Conservation (phyloP, 1,140 invertebrate genomes). For the Bicyclus anynana region DNA sequence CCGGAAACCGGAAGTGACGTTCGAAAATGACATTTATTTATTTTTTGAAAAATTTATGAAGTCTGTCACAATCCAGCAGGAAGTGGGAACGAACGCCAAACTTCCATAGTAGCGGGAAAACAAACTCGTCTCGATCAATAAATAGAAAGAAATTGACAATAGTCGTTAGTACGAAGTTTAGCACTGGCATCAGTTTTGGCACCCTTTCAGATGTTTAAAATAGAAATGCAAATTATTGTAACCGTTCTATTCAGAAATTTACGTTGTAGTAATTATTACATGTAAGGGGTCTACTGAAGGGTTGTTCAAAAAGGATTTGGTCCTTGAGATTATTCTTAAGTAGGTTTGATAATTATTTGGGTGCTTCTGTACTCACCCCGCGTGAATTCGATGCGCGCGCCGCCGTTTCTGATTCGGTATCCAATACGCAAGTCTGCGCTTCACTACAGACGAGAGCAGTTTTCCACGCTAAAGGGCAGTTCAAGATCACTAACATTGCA, state of each 20-base stretch:
- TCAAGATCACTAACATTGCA: slow-evolving; percentile 69
- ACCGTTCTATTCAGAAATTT: not conserved
- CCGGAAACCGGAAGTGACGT: too few relatives aligned
- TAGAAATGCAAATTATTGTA: slow-evolving; percentile 30
- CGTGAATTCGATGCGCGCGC: slow-evolving; percentile 58
- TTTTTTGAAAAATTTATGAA: too few relatives aligned
- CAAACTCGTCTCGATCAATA: too few relatives aligned
- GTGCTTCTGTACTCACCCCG: slow-evolving; percentile 42
- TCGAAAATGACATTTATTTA: too few relatives aligned
- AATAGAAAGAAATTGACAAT: too few relatives aligned
- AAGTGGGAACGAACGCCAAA: too few relatives aligned
- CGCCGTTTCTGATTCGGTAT: slow-evolving; percentile 44
- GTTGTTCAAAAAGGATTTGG: not conserved
- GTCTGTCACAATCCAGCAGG: too few relatives aligned
- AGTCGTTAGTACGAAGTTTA: too few relatives aligned
- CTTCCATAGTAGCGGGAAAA: too few relatives aligned
- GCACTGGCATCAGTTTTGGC: slow-evolving; percentile 45
- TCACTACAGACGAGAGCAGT: slow-evolving; percentile 51
- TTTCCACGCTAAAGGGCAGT: slow-evolving; percentile 69
- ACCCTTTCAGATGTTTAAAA: slow-evolving; percentile 49
- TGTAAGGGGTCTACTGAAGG: not conserved
- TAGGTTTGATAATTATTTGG: slow-evolving; percentile 13
- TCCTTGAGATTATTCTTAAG: slow-evolving; percentile 10
- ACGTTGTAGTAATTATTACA: not conserved
- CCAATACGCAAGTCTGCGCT: slow-evolving; percentile 64